Conservation (phyloP, 2,888 invertebrate species). For the Nomada ferruginata region DNA sequence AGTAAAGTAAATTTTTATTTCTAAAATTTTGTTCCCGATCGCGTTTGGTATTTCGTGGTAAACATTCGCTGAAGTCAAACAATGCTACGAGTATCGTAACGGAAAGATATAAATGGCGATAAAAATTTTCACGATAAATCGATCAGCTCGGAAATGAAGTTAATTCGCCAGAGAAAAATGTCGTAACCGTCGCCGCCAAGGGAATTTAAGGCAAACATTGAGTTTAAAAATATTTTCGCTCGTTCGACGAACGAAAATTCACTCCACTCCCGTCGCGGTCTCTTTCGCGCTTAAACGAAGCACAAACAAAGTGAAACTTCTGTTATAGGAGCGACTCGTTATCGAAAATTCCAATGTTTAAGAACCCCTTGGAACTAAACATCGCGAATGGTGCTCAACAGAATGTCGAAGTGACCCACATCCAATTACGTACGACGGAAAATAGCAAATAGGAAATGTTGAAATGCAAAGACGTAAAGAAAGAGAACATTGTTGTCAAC, state of each 20-base stretch:
- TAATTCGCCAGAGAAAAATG: not conserved
- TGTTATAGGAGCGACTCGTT: not conserved
- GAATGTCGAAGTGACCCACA: too few species aligned
- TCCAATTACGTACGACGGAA: too few species aligned
- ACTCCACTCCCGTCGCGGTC: too few species aligned
- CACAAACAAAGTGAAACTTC: not conserved
- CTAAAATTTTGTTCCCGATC: not conserved
- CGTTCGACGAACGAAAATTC: not conserved
- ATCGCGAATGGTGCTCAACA: too few species aligned
- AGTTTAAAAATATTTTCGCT: not conserved
- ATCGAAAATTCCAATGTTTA: not conserved
- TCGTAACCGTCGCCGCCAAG: not conserved
- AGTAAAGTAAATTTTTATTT: too few species aligned
- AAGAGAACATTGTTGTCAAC: too few species aligned
- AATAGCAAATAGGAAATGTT: too few species aligned
- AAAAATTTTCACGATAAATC: not conserved
- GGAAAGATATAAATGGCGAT: not conserved
- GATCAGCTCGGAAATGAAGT: not conserved
- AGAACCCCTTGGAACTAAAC: too few species aligned
- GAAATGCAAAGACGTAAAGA: too few species aligned
- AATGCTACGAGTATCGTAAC: too few species aligned
- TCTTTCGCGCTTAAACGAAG: not conserved
- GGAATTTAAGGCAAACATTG: not conserved
- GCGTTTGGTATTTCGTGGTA: not conserved
- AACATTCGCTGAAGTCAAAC: not conserved